Evolutionary conservation across 2,888 invertebrate species (phyloP), one percentile per base, ranked within the genome.

Genomic region (Merodon equestris): DNA sequence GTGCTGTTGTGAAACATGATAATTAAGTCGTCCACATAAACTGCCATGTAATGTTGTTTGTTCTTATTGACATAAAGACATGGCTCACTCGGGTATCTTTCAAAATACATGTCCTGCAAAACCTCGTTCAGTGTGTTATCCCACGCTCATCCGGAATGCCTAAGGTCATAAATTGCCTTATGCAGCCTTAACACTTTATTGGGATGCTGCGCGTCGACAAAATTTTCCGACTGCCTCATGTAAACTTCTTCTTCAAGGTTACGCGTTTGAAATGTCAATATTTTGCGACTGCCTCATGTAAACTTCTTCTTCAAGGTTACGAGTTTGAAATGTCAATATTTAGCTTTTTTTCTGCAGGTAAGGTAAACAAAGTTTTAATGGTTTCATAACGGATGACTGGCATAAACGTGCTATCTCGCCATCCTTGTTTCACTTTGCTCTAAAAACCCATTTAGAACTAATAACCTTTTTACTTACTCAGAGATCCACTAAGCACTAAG

Each of bases 111-210:
- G n/a, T 27, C 27, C 3, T 2, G 27, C 27, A 27, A 27, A 27
- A 17, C 18, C 9, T 44, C 3, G 34, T 82, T 73, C 4, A 82
- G 67, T 57, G 40, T 77, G 0, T 19, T 14, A 48, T 83, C 82
- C 82, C 82, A 82, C 14, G 67, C 17, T 3, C 79, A 63, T 18
- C 73, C 82, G 5, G 82, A 77, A 38, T 83, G 82, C 50, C 83
- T 84, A 0, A 84, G 53, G 1, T 83, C 83, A 42, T 82, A 83
- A 9, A 83, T 66, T 2, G 83, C 70, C 34, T 82, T 83, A 9
- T 75, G 38, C 12, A 82, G 40, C 45, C 64, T 74, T 3, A 81
- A 38, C 9, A 83, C 64, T 18, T 82, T 66, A 12, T 53, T 19
- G n/a, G 71, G 40, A 40, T 40, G 57, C 1, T 48, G n/a, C 12